phyloP scores from a whole-genome alignment of 2,888 invertebrate genomes.

The Hyposoter didymator region DNA sequence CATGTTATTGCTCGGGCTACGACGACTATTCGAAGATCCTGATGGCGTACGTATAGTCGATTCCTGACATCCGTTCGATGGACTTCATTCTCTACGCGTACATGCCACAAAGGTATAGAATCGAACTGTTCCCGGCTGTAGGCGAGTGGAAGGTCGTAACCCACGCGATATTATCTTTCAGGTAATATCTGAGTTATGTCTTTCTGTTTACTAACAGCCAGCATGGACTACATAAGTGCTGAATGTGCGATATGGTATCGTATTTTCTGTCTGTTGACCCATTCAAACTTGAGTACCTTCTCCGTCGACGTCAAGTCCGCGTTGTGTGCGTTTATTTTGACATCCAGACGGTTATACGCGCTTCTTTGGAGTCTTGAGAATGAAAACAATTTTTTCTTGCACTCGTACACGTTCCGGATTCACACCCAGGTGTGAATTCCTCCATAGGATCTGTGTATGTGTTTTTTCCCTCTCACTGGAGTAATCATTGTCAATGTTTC shows the following conservation, averaged over 20 bases:
- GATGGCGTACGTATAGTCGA: slow-evolving; percentile 45
- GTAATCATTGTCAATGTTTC: neutral
- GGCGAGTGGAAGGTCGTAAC: slow-evolving; percentile 23
- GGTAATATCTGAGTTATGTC: slow-evolving; percentile 6
- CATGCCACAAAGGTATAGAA: slow-evolving; percentile 18
- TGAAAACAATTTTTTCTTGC: slow-evolving; percentile 48
- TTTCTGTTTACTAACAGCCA: neutral
- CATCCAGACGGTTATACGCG: slow-evolving; percentile 64
- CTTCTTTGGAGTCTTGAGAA: slow-evolving; percentile 37
- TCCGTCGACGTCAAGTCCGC: slow-evolving; percentile 57
- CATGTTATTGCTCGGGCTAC: slow-evolving; percentile 37
- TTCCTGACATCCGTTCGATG: slow-evolving; percentile 56
- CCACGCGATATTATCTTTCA: neutral
- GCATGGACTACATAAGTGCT: slow-evolving; percentile 16
- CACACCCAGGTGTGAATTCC: slow-evolving; percentile 5
- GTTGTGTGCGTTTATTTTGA: slow-evolving; percentile 69
- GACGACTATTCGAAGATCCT: slow-evolving; percentile 52
- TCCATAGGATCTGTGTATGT: neutral
- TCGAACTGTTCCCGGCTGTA: neutral
- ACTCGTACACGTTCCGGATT: neutral
- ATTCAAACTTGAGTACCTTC: slow-evolving; percentile 48
- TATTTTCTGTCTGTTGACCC: slow-evolving; percentile 39
- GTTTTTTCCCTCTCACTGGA: neutral
- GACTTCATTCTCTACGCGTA: slow-evolving; percentile 42
- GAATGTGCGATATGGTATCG: slow-evolving; percentile 37